A percentile compares a stretch with the other conserved stretches of the same genome.
Conservation (phyloP, 2,888 invertebrate species). For the Gasteruption jaculator region DNA sequence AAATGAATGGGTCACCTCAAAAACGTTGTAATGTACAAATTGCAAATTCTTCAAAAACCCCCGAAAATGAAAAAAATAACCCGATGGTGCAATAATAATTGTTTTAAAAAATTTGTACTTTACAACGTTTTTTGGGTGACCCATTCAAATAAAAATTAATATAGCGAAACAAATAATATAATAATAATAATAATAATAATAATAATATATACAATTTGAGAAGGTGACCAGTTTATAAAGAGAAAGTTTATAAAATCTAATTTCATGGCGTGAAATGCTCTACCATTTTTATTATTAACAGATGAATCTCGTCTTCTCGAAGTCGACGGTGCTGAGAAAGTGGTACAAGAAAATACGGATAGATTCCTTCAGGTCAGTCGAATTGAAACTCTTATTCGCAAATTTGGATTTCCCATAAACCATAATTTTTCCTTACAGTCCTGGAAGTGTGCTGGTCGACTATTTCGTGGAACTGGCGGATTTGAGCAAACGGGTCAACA, state of each 20-base stretch:
- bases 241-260: too few relatives aligned
- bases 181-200: slow-evolving; percentile 6
- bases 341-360: slow-evolving; percentile 85
- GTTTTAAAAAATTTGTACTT: too few relatives aligned
- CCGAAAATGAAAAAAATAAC: too few relatives aligned
- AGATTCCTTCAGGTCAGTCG: slow-evolving; percentile 77
- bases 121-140: too few relatives aligned
- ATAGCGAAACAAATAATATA: not conserved
- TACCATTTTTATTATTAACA: slow-evolving; percentile 50
- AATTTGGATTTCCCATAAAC: too few relatives aligned
- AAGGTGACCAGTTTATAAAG: too few relatives aligned
- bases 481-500: slow-evolving; percentile 56
- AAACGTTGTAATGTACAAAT: too few relatives aligned
- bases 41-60: too few relatives aligned
- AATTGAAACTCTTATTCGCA: slow-evolving; percentile 6
- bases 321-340: slow-evolving; percentile 67
- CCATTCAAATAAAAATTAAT: slow-evolving; percentile 3
- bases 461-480: slow-evolving; percentile 81
- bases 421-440: slow-evolving; percentile 53
- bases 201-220: slow-evolving; percentile 2
- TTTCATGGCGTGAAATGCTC: not conserved
- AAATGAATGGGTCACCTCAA: too few relatives aligned
- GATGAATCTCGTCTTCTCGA: slow-evolving; percentile 80
- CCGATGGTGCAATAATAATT: too few relatives aligned
- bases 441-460: slow-evolving; percentile 84